Conservation (phyloP, 2,888 invertebrate species). For the Dolomedes plantarius region DNA sequence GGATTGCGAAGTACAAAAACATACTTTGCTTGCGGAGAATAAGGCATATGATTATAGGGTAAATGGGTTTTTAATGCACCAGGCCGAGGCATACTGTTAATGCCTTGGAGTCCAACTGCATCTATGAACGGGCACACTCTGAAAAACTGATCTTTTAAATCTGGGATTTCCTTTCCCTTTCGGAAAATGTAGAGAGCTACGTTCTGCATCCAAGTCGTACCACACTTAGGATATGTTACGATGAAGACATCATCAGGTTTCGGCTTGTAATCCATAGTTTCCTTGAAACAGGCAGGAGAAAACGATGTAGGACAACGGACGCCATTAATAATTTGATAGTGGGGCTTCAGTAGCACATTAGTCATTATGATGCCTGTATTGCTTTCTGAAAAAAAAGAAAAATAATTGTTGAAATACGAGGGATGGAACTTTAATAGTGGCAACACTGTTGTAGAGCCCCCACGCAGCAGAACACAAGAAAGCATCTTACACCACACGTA, state of each 20-base stretch:
- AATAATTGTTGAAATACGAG: no score
- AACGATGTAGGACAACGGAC: constrained; percentile 16
- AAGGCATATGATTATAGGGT: constrained; percentile 71
- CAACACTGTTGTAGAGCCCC: no score
- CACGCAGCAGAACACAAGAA: no score
- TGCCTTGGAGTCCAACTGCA: constrained; percentile 23
- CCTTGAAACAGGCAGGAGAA: constrained; percentile 28
- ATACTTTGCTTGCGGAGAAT: constrained; percentile 66
- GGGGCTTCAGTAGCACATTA: background rate
- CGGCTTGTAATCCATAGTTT: constrained; percentile 58
- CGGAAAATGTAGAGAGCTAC: constrained; percentile 50
- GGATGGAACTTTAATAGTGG: no score
- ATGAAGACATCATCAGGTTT: constrained; percentile 56
- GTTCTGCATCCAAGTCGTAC: constrained; percentile 69
- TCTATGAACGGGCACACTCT: constrained; percentile 53
- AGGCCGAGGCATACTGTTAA: constrained; percentile 45
- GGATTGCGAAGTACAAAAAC: constrained; percentile 78
- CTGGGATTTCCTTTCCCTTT: constrained; percentile 39
- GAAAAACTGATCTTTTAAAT: background rate
- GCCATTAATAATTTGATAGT: constrained; percentile 17
- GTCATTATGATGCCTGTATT: constrained; percentile 17
- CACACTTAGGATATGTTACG: constrained; percentile 71
- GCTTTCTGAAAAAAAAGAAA: no score
- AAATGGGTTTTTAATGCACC: constrained; percentile 74
- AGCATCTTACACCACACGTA: no score